These are phyloP conservation scores for Halictus ligatus DNA, from an alignment of 2,888 invertebrate genomes.

Conservation along the genomic window DNA sequence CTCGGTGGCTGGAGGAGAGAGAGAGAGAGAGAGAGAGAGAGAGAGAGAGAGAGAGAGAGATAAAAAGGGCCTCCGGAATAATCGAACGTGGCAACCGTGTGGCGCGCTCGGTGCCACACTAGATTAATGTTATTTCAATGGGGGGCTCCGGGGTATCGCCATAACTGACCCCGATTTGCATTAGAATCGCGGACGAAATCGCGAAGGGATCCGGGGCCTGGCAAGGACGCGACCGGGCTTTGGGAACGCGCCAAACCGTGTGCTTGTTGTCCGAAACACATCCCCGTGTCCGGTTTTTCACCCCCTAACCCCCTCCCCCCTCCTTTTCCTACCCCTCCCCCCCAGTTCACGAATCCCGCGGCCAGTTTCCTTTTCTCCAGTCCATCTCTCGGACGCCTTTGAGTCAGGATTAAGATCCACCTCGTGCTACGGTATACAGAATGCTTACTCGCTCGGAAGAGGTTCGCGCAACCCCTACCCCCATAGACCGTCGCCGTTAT, in stretches of 20 bases:
- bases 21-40: not conserved
- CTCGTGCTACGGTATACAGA: conserved; percentile 66
- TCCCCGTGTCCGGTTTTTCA: conserved; percentile 66
- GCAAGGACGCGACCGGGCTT: conserved; percentile 49
- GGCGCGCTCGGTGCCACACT: conserved; percentile 75
- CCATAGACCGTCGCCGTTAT: conserved; percentile 4
- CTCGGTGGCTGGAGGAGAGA: not conserved
- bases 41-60: conserved; percentile 9
- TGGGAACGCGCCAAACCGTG: conserved; percentile 76
- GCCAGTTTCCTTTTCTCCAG: conserved; percentile 11
- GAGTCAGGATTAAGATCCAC: conserved; percentile 62
- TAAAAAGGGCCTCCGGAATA: conserved; percentile 47
- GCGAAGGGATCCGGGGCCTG: conserved; percentile 55
- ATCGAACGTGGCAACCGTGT: conserved; percentile 75
- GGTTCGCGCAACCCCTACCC: conserved; percentile 37
- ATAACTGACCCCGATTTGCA: conserved; percentile 80
- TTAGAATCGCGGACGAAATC: conserved; percentile 74
- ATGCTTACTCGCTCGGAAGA: conserved; percentile 67
- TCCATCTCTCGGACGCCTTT: conserved; percentile 45
- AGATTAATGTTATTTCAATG: conserved; percentile 81
- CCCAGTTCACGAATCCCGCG: not conserved
- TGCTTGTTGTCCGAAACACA: conserved; percentile 70
- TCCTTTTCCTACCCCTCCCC: not conserved
- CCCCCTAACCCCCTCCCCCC: not conserved
- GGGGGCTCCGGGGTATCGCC: conserved; percentile 62